A percentile compares a stretch with the other conserved stretches of the same genome.
Conservation (phyloP, 2,888 invertebrate genomes). For the Hypomecis atomaria region DNA sequence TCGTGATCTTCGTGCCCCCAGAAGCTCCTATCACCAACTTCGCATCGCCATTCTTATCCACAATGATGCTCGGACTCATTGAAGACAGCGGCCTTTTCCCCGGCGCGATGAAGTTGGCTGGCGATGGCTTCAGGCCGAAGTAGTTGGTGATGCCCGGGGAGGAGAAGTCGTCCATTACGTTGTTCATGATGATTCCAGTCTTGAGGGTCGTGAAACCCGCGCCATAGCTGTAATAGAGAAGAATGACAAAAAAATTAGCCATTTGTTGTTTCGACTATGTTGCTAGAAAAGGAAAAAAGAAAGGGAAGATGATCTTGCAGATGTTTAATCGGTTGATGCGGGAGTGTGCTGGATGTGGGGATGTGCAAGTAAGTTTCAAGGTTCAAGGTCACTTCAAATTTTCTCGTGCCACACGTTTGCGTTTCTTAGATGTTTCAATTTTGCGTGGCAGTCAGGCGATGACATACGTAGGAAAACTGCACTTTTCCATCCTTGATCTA, state of each 20-base stretch:
- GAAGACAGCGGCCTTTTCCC: constrained; percentile 94
- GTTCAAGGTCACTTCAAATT: no score
- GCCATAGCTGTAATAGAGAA: constrained; percentile 88
- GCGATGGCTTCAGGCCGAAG: constrained; percentile 90
- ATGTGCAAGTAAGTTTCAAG: no score
- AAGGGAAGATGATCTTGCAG: no score
- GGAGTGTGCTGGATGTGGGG: no score
- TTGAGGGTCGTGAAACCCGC: constrained; percentile 90
- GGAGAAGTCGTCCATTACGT: constrained; percentile 98
- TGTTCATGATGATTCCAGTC: constrained; percentile 97
- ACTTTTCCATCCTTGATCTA: no score
- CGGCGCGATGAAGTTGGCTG: constrained; percentile 91
- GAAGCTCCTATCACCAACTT: constrained; percentile 91
- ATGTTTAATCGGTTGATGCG: no score
- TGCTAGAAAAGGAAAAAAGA: no score
- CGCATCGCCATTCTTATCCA: constrained; percentile 87
- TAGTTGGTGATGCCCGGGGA: constrained; percentile 88
- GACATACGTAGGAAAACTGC: no score
- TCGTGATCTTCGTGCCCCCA: constrained; percentile 93
- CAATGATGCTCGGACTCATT: constrained; percentile 93
- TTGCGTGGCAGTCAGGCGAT: no score
- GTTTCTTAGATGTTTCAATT: no score
- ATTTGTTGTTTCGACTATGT: no score
- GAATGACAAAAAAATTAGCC: not conserved
- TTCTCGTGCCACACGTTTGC: no score